Evolutionary conservation across 2,888 invertebrate species (phyloP).

Genomic region (Stenoptilia bipunctidactyla): DNA sequence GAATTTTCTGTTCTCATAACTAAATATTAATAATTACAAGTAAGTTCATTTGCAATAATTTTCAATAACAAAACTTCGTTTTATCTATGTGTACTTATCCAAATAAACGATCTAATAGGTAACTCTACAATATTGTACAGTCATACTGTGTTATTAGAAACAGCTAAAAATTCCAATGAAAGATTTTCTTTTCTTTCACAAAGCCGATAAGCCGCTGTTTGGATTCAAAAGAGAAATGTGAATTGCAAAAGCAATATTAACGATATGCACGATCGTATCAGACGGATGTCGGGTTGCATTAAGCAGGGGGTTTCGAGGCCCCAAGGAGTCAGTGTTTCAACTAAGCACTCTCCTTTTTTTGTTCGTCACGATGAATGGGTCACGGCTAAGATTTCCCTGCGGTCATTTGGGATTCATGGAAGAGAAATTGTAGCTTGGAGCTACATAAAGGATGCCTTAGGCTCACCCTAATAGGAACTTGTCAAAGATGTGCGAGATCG

Average conservation of each 20-base stretch:
- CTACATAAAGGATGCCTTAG: slow-evolving; percentile 64
- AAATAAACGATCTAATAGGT: no score
- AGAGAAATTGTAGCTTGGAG: slow-evolving; percentile 65
- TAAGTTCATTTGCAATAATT: no score
- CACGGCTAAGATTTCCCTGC: slow-evolving; percentile 70
- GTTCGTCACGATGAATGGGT: slow-evolving; percentile 51
- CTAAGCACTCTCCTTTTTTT: slow-evolving; percentile 13
- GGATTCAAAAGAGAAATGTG: background rate
- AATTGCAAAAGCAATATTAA: slow-evolving; percentile 1
- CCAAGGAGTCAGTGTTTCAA: background rate
- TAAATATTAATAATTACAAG: no score
- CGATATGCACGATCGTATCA: background rate
- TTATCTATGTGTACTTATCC: no score
- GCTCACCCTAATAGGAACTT: slow-evolving; percentile 55
- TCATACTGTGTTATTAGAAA: no score
- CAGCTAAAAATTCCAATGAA: no score
- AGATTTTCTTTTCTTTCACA: no score
- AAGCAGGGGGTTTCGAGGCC: background rate
- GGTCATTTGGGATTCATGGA: slow-evolving; percentile 71
- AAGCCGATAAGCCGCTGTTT: no score
- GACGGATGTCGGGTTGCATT: background rate
- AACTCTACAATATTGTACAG: no score
- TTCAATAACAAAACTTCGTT: no score
- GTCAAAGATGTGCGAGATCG: slow-evolving; percentile 36
- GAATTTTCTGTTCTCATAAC: no score